phyloP scores from a whole-genome alignment of 2,113 vertebrate species.

The Regulus satrapa region DNA sequence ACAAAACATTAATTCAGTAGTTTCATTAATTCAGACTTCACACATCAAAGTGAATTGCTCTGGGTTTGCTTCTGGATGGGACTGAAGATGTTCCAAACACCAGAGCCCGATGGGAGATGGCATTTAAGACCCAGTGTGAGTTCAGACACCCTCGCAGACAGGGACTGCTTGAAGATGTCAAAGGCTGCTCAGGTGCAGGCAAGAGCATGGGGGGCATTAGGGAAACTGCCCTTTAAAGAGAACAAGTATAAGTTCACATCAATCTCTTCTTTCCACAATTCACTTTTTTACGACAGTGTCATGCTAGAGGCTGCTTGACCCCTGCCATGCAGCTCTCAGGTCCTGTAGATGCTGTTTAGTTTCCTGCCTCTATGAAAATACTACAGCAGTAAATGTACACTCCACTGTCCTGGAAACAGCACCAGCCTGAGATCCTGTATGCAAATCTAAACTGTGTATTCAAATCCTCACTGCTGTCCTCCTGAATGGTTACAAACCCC shows the following conservation, averaged over 20 bases:
- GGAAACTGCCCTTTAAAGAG: neutral
- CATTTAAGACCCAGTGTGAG: neutral
- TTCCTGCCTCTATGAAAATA: neutral
- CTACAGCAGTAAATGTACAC: neutral
- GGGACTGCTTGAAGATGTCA: neutral
- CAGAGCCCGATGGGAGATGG: neutral
- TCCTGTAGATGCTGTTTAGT: neutral
- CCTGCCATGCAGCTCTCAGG: neutral
- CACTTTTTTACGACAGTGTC: neutral
- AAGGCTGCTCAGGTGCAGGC: neutral
- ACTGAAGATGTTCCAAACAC: neutral
- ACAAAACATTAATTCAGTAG: conserved; percentile 35
- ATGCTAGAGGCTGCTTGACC: neutral
- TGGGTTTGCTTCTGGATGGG: conserved; percentile 24
- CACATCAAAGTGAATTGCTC: conserved; percentile 59
- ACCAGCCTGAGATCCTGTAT: neutral
- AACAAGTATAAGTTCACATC: neutral
- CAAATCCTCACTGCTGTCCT: neutral
- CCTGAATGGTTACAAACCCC: neutral
- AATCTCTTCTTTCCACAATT: neutral
- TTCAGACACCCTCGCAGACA: accelerated
- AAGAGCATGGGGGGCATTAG: neutral
- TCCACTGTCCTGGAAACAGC: neutral
- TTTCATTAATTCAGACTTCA: conserved; percentile 58
- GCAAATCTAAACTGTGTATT: neutral